A percentile compares a stretch with the other conserved stretches of the same genome.
Evolutionary conservation across 2,888 invertebrate genomes (phyloP).

Genomic region (Synanthedon vespiformis): DNA sequence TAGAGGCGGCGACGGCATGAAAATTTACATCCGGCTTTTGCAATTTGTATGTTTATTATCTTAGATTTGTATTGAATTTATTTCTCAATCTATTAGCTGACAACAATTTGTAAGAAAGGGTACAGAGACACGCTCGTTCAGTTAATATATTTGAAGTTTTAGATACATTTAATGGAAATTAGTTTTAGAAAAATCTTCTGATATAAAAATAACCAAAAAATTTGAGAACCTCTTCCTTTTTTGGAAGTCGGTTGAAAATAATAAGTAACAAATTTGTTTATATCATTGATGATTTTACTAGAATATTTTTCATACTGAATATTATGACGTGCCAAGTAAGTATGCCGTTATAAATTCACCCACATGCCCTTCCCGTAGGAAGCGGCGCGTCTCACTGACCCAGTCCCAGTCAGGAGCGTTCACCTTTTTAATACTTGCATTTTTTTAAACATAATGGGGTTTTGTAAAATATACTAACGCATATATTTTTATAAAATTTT

Average conservation of each 20-base stretch:
- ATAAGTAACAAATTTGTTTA: too few relatives aligned
- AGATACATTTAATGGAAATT: neutral
- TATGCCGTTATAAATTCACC: constrained; percentile 7
- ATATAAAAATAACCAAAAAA: too few relatives aligned
- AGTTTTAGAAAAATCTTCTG: neutral
- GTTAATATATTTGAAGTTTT: neutral
- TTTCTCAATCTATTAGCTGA: neutral
- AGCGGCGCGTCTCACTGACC: constrained; percentile 54
- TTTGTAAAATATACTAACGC: too few relatives aligned
- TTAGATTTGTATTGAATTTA: neutral
- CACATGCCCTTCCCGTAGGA: constrained; percentile 53
- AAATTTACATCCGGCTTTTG: neutral
- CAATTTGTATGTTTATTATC: neutral
- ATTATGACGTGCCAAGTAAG: too few relatives aligned
- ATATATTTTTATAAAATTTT: too few relatives aligned
- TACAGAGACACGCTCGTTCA: neutral
- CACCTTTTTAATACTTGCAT: too few relatives aligned
- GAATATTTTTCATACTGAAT: too few relatives aligned
- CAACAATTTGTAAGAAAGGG: neutral
- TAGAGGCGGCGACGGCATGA: neutral
- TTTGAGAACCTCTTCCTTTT: too few relatives aligned
- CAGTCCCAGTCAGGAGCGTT: constrained; percentile 22
- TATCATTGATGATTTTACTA: too few relatives aligned
- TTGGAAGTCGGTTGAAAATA: too few relatives aligned
- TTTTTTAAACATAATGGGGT: too few relatives aligned